Evolutionary conservation across 2,888 invertebrate species (phyloP).

Genomic region (Luffia ferchaultella): DNA sequence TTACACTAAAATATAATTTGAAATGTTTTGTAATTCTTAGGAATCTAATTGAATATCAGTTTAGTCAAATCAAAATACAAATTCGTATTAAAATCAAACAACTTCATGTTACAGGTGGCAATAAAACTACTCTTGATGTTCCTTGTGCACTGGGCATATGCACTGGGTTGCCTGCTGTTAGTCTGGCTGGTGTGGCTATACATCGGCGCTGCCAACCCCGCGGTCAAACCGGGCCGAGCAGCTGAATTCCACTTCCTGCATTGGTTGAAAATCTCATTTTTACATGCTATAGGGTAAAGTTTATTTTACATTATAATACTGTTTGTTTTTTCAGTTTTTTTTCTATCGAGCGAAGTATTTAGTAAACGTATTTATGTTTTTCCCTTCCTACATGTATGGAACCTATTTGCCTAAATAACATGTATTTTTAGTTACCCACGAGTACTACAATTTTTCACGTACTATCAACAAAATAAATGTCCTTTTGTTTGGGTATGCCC

Average conservation of each 20-base stretch:
- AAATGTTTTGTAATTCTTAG: too few species aligned
- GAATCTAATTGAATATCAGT: background rate
- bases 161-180: constrained; percentile 81
- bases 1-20: too few species aligned
- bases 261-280: constrained; percentile 77
- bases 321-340: background rate
- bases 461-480: too few species aligned
- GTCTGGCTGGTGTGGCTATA: constrained; percentile 92
- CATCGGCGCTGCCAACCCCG: constrained; percentile 94
- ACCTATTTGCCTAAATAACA: too few species aligned
- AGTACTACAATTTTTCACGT: too few species aligned
- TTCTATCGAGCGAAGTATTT: too few species aligned
- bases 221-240: constrained; percentile 91
- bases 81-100: too few species aligned
- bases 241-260: constrained; percentile 82
- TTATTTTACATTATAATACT: background rate
- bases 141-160: constrained; percentile 93
- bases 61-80: background rate
- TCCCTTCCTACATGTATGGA: too few species aligned
- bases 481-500: too few species aligned
- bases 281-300: constrained; percentile 79
- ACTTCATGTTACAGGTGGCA: constrained; percentile 70
- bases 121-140: constrained; percentile 91
- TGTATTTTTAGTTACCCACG: too few species aligned
- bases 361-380: too few species aligned